These are phyloP conservation scores for Calliopum simillimum DNA, from an alignment of 2,888 invertebrate species.

Conservation along the genomic window DNA sequence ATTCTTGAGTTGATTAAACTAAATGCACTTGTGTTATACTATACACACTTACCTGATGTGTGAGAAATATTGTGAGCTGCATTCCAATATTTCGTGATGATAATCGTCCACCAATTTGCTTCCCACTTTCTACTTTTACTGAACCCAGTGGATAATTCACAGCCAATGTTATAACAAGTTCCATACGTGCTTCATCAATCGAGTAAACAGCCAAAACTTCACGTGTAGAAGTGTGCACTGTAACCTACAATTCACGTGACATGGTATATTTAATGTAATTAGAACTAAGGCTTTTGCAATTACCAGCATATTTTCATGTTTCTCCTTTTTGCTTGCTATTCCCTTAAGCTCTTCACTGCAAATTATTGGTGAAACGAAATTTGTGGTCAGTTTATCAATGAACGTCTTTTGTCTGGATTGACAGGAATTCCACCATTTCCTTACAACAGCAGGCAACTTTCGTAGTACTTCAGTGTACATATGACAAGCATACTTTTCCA, in stretches of 20 bases:
- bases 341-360: conserved; percentile 75
- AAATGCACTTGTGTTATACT: too few species aligned
- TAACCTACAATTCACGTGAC: conserved; percentile 70
- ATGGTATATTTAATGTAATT: not conserved
- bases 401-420: conserved; percentile 75
- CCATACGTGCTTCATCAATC: conserved; percentile 83
- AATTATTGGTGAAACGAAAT: conserved; percentile 77
- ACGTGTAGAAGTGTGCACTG: conserved; percentile 76
- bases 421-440: conserved; percentile 81
- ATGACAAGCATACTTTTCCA: conserved; percentile 71
- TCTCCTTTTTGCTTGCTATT: conserved; percentile 70
- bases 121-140: conserved; percentile 77
- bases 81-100: conserved; percentile 82
- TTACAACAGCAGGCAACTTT: conserved; percentile 78
- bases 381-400: conserved; percentile 77
- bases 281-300: conserved; percentile 40
- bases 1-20: too few species aligned
- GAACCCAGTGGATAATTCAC: conserved; percentile 86
- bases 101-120: conserved; percentile 76
- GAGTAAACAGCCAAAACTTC: conserved; percentile 86
- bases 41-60: conserved; percentile 74
- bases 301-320: conserved; percentile 76
- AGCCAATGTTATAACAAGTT: conserved; percentile 82
- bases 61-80: conserved; percentile 86
- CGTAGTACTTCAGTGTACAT: conserved; percentile 75